These are phyloP conservation scores for Merops nubicus DNA, from an alignment of 2,113 vertebrate genomes.

Conservation along the genomic window DNA sequence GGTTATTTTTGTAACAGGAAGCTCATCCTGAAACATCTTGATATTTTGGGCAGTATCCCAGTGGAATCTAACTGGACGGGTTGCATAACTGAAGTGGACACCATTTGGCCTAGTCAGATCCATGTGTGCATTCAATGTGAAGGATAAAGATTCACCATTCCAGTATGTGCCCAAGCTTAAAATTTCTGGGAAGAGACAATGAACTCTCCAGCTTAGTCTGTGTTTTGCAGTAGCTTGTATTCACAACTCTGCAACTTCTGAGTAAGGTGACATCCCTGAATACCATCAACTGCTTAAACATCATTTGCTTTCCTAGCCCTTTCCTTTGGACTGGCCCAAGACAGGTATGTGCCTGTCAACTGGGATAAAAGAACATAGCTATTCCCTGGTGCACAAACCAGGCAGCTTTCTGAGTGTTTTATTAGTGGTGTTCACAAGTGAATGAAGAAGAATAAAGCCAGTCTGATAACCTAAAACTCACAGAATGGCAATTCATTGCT, in stretches of 20 bases:
- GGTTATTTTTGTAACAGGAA: neutral
- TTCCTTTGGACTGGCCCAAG: neutral
- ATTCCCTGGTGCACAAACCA: neutral
- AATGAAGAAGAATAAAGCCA: neutral
- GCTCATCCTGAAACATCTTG: neutral
- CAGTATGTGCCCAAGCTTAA: neutral
- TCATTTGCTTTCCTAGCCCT: neutral
- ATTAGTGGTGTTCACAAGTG: neutral
- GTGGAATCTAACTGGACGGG: neutral
- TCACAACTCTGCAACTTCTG: neutral
- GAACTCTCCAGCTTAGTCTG: neutral
- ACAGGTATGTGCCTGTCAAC: neutral
- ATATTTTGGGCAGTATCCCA: neutral
- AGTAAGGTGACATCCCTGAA: neutral
- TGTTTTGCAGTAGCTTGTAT: neutral
- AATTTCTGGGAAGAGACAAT: neutral
- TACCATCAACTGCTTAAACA: neutral
- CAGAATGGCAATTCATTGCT: fast-evolving
- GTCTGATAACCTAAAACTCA: neutral
- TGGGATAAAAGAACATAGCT: neutral
- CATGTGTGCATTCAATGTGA: neutral
- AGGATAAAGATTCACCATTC: neutral
- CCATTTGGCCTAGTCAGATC: neutral
- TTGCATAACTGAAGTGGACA: slow-evolving; percentile 4
- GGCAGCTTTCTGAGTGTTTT: neutral